Percentiles rank a stretch among this genome's conserved stretches.
Conservation (phyloP, 2,888 invertebrate species). For the Hartigia nigra region DNA sequence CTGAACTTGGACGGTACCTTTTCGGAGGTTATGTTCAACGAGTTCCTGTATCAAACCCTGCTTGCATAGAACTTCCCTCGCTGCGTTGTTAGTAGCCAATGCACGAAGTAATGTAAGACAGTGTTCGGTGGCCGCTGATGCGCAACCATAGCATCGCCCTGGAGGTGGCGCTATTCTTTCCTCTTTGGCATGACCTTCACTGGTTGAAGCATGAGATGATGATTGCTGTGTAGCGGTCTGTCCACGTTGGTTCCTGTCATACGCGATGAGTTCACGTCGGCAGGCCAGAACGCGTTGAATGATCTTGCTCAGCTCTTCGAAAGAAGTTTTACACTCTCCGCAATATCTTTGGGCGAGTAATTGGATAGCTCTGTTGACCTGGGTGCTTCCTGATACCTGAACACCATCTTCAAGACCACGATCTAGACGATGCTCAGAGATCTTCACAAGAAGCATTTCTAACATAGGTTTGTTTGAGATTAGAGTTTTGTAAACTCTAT, state of each 20-base stretch:
- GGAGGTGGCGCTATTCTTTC: conserved; percentile 58
- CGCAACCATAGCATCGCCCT: conserved; percentile 87
- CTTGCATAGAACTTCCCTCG: conserved; percentile 80
- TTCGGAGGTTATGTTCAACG: conserved; percentile 89
- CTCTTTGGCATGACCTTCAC: conserved; percentile 24
- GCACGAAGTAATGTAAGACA: conserved; percentile 92
- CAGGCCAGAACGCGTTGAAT: conserved; percentile 93
- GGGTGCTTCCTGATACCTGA: conserved; percentile 66
- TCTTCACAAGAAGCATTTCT: conserved; percentile 86
- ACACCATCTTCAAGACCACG: conserved; percentile 71
- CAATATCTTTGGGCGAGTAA: conserved; percentile 95
- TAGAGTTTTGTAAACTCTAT: conserved; percentile 91
- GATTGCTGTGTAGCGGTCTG: conserved; percentile 45
- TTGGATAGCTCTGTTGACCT: conserved; percentile 94
- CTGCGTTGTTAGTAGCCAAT: conserved; percentile 82
- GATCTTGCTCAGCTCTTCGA: conserved; percentile 92
- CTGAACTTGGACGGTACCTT: conserved; percentile 84
- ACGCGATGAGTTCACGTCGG: conserved; percentile 89
- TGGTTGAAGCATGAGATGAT: conserved; percentile 21
- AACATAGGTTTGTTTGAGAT: conserved; percentile 90
- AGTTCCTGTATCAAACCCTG: conserved; percentile 91
- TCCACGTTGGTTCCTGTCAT: conserved; percentile 87
- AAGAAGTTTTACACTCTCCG: conserved; percentile 92
- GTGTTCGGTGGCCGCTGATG: conserved; percentile 92
- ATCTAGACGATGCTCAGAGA: conserved; percentile 87